Evolutionary conservation across 2,113 vertebrate species (phyloP).

Genomic region (Cyanoderma ruficeps): DNA sequence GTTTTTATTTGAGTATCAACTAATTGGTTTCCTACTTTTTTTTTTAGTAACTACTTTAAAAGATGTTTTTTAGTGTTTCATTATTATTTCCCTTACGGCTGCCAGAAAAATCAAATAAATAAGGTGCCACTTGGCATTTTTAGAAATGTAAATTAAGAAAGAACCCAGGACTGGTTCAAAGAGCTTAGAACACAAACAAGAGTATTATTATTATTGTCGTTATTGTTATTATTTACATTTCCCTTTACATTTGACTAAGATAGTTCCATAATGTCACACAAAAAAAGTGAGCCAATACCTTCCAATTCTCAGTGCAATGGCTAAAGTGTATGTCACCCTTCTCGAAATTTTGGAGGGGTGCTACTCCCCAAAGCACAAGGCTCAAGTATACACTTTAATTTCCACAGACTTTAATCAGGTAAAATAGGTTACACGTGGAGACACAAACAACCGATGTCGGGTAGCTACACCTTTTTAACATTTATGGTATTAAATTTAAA

Average conservation of each 20-base stretch:
- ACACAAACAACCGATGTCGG: not conserved
- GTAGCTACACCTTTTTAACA: not conserved
- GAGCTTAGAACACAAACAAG: not conserved
- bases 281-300: not conserved
- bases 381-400: not conserved
- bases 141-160: not conserved
- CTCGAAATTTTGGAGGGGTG: not conserved
- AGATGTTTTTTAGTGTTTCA: not conserved
- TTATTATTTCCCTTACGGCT: not conserved
- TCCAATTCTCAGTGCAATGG: not conserved
- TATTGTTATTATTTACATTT: not conserved
- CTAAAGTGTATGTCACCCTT: not conserved
- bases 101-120: not conserved
- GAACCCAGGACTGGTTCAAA: not conserved
- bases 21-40: not conserved
- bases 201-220: not conserved
- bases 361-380: not conserved
- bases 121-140: not conserved
- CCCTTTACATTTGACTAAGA: not conserved
- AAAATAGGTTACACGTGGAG: not conserved
- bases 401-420: not conserved
- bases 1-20: not conserved
- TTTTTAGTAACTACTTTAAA: not conserved
- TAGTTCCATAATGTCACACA: not conserved
- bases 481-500: not conserved